Evolutionary conservation across 1,140 invertebrate genomes (phyloP), one percentile per base, ranked within the genome.

Genomic region (Himalopsyche phryganea): DNA sequence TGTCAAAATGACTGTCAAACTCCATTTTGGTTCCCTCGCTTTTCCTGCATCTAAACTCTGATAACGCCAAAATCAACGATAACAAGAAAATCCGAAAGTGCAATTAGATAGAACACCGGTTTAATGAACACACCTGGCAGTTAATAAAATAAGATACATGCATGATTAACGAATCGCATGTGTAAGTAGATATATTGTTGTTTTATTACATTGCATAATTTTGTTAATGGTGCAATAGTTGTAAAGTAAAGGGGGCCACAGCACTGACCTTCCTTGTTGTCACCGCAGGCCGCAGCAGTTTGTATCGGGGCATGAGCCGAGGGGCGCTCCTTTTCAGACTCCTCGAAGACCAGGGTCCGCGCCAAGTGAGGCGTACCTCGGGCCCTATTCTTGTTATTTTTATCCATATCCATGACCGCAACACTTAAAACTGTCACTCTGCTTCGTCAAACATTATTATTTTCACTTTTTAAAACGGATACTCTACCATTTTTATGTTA

Each of bases 361-460:
- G 76, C 75, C 45, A 73, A 77, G 64, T 77, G 74, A 35, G 75
- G 75, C 70, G 74, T 75, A 65, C 73, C 70, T 65, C 75, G 74
- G 72, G 74, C 73, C 72, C 76, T 76, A 23, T 49, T 49, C 38
- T 56, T 56, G 10, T 23, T 35, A 49, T 41, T 41, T 35, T 56
- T 56, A 19, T 56, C 53, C 19, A 56, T 36, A 40, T 56, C 53
- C 53, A 56, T 56, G 19, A 7, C 40, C 23, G 35, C 50, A 11
- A 49, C 53, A 49, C 53, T 49, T 44, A n/a, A 32, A 56, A 49
- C 53, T 49, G 46, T 49, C 53, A 56, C 53, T 49, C 10, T 14
- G 9, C 14, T 32, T 23, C 32, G 48, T 40, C 48, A 19, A 33
- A 54, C 52, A 54, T 54, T 47, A 23, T 23, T n/a, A 20, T 50